Evolutionary conservation across 1,140 invertebrate species (phyloP).

Genomic region (Cyphomyrmex costatus): DNA sequence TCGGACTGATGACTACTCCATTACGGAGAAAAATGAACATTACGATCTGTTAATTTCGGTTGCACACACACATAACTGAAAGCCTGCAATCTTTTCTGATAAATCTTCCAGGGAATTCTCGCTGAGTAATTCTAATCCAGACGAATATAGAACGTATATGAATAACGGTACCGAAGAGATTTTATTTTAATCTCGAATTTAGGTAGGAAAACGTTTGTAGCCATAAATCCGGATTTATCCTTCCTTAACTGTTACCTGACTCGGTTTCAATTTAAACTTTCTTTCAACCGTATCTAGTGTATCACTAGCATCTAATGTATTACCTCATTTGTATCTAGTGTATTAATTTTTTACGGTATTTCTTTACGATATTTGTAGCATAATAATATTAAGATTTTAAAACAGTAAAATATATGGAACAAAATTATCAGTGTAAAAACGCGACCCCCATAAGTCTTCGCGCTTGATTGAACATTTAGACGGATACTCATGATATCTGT

Average conservation of each 20-base stretch:
- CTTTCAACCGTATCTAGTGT: not conserved
- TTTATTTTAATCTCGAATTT: conserved; percentile 9
- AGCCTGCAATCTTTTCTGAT: conserved; percentile 13
- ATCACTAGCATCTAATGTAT: too few species aligned
- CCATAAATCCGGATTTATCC: not conserved
- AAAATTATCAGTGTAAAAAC: conserved; percentile 26
- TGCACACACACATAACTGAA: not conserved
- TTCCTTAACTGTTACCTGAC: not conserved
- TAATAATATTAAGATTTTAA: conserved; percentile 12
- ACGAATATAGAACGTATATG: conserved; percentile 5
- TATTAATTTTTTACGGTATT: conserved; percentile 23
- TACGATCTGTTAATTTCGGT: conserved; percentile 33
- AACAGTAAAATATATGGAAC: conserved; percentile 10
- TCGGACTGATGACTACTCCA: not conserved
- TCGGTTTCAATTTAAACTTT: not conserved
- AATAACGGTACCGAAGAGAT: not conserved
- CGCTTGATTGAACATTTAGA: conserved; percentile 19
- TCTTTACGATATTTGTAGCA: not conserved
- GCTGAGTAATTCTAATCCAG: conserved; percentile 10
- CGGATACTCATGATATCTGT: not conserved
- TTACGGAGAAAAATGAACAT: conserved; percentile 29
- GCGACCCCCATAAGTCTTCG: not conserved
- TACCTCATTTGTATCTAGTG: not conserved
- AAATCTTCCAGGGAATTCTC: not conserved
- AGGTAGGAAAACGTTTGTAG: not conserved